Conservation (phyloP, 2,113 vertebrate genomes). For the Anser brachyrhynchus region DNA sequence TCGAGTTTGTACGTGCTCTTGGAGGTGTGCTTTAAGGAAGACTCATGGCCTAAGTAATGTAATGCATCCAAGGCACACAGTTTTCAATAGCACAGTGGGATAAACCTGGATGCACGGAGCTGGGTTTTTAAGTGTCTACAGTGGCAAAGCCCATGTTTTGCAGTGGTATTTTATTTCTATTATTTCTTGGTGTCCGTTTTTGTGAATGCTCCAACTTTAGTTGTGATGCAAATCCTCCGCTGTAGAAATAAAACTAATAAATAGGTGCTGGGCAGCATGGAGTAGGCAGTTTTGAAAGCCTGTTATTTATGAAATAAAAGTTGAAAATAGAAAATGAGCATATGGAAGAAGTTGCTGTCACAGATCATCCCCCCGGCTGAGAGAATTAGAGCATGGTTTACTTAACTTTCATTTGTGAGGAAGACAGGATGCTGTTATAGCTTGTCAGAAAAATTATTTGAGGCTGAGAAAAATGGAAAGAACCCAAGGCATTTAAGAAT, state of each 20-base stretch:
- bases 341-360: conserved; percentile 37
- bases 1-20: background rate
- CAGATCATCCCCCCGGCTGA: conserved; percentile 23
- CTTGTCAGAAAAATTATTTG: conserved; percentile 41
- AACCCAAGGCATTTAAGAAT: background rate
- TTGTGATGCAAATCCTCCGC: background rate
- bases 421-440: background rate
- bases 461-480: background rate
- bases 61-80: background rate
- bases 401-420: background rate
- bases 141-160: background rate
- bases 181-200: background rate
- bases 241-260: background rate
- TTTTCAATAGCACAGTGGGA: background rate
- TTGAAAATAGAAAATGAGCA: conserved; percentile 45
- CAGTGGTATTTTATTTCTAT: background rate
- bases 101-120: background rate
- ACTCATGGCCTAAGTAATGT: background rate
- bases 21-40: background rate
- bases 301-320: conserved; percentile 6
- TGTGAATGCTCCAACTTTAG: background rate
- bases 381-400: conserved; percentile 7
- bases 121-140: background rate
- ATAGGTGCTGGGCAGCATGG: background rate
- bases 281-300: background rate